A percentile compares a stretch with the other conserved stretches of the same genome.
Conservation (phyloP, 1,140 invertebrate genomes). For the Diabrotica virgifera region DNA sequence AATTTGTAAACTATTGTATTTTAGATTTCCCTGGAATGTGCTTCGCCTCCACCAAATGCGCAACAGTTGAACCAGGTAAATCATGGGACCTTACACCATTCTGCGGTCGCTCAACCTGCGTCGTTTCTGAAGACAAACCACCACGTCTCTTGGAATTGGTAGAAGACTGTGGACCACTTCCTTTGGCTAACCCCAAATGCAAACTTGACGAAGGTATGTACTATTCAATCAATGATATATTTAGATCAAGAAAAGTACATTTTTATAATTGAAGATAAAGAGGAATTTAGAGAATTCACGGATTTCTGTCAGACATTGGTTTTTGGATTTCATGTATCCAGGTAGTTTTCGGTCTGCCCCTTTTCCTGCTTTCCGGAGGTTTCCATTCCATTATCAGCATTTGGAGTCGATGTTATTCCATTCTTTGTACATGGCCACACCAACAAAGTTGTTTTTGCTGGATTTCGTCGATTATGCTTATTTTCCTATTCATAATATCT, state of each 20-base stretch:
- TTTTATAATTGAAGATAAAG: neutral
- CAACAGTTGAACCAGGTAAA: constrained; percentile 78
- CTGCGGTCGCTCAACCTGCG: constrained; percentile 83
- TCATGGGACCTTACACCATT: constrained; percentile 82
- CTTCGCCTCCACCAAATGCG: constrained; percentile 84
- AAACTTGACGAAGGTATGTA: constrained; percentile 66
- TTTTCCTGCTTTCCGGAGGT: too few relatives aligned
- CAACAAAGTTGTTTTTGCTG: too few relatives aligned
- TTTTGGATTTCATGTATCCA: too few relatives aligned
- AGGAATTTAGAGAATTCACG: too few relatives aligned
- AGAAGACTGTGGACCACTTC: constrained; percentile 83
- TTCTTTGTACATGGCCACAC: too few relatives aligned
- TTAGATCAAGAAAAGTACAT: too few relatives aligned
- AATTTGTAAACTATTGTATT: constrained; percentile 27
- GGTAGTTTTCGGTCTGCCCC: too few relatives aligned
- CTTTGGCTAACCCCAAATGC: constrained; percentile 81
- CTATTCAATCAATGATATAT: neutral
- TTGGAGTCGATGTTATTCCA: too few relatives aligned
- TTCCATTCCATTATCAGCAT: too few relatives aligned
- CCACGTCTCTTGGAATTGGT: constrained; percentile 76
- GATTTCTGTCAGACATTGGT: too few relatives aligned
- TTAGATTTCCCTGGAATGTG: constrained; percentile 86
- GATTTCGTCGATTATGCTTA: too few relatives aligned
- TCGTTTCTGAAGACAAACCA: constrained; percentile 68
- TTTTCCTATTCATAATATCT: too few relatives aligned